Percentiles rank a stretch among this genome's conserved stretches.
phyloP scores from a whole-genome alignment of 1,140 invertebrate genomes.

The Monomorium pharaonis region DNA sequence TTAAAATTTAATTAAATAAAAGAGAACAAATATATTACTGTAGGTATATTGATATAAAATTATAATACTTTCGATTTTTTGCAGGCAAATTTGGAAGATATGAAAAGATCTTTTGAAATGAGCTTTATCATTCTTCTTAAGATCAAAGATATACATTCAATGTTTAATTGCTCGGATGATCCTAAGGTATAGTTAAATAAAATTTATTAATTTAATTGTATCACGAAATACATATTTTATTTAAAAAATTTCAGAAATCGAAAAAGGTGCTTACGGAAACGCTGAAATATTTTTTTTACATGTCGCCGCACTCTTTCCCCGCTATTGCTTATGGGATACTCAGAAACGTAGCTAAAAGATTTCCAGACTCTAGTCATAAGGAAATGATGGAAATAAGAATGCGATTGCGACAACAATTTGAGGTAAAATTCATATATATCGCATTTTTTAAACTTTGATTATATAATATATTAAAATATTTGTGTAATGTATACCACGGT shows the following conservation, averaged over 20 bases:
- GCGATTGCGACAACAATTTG: constrained; percentile 87
- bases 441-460: not conserved
- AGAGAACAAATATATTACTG: not conserved
- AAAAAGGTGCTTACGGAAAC: constrained; percentile 86
- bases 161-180: constrained; percentile 85
- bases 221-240: not conserved
- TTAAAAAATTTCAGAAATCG: constrained; percentile 80
- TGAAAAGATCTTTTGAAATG: constrained; percentile 87
- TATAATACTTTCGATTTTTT: constrained; percentile 30
- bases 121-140: not conserved
- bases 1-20: not conserved
- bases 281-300: constrained; percentile 85
- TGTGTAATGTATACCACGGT: too few species aligned
- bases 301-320: constrained; percentile 86
- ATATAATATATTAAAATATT: not conserved
- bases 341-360: constrained; percentile 84
- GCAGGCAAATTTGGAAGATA: constrained; percentile 86
- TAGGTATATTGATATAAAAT: not conserved
- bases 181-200: constrained; percentile 53
- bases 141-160: constrained; percentile 83
- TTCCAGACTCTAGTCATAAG: constrained; percentile 84
- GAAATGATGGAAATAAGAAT: constrained; percentile 85
- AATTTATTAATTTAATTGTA: not conserved
- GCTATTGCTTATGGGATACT: constrained; percentile 86
- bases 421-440: too few species aligned